These are phyloP conservation scores for Lasioglossum morio DNA, from an alignment of 2,888 invertebrate species.

Conservation along the genomic window DNA sequence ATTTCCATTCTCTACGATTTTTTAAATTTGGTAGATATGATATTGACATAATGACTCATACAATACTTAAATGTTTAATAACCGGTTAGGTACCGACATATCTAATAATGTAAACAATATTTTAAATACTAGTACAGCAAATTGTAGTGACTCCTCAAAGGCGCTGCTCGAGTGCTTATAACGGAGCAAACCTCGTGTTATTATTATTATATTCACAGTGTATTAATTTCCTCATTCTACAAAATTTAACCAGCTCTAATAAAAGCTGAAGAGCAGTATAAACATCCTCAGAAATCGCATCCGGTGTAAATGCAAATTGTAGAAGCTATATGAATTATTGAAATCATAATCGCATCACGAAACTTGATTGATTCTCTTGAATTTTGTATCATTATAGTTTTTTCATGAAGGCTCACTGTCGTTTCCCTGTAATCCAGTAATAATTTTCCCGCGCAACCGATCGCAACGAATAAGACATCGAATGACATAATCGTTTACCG, in stretches of 20 bases:
- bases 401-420: slow-evolving; percentile 11
- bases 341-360: slow-evolving; percentile 2
- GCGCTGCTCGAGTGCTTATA: background rate
- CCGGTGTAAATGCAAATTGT: background rate
- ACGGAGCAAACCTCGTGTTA: background rate
- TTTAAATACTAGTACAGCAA: too few species aligned
- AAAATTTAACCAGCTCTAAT: background rate
- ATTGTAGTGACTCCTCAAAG: too few species aligned
- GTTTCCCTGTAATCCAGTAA: slow-evolving; percentile 10
- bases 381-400: background rate
- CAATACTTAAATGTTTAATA: too few species aligned
- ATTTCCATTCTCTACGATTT: too few species aligned
- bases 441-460: background rate
- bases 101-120: too few species aligned
- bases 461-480: slow-evolving; percentile 12
- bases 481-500: slow-evolving; percentile 27
- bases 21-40: too few species aligned
- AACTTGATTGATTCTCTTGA: background rate
- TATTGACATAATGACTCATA: too few species aligned
- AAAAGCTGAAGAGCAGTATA: background rate
- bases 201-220: background rate
- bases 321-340: background rate
- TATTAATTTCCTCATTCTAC: background rate
- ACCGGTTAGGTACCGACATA: too few species aligned
- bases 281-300: background rate